Conservation (phyloP, 2,113 vertebrate species). For the Chaetops frenatus region DNA sequence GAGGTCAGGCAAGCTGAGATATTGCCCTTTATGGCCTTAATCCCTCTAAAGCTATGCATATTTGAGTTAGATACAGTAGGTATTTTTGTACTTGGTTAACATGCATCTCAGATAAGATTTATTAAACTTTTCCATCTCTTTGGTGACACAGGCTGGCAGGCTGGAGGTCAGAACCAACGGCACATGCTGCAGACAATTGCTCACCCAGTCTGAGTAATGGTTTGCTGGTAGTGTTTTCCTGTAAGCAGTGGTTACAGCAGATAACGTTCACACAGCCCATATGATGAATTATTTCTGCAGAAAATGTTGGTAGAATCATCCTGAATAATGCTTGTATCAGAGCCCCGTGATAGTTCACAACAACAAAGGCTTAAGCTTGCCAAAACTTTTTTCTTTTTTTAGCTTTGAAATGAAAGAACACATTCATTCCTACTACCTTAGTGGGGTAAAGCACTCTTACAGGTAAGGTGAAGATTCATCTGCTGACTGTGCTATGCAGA, state of each 20-base stretch:
- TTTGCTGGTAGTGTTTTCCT: not conserved
- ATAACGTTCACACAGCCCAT: not conserved
- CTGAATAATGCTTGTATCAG: not conserved
- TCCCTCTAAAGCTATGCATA: not conserved
- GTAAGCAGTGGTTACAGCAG: not conserved
- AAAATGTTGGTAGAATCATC: not conserved
- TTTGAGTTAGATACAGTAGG: not conserved
- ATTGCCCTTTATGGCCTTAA: not conserved
- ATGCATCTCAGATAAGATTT: not conserved
- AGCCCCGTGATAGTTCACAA: not conserved
- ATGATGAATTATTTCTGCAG: not conserved
- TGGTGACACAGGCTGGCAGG: not conserved
- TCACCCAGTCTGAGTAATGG: not conserved
- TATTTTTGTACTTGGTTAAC: not conserved
- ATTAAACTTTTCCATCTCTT: not conserved
- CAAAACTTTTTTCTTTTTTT: not conserved
- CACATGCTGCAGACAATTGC: not conserved
- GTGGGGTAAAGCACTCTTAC: not conserved
- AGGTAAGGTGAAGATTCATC: not conserved
- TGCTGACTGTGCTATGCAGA: not conserved
- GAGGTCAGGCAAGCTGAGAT: not conserved
- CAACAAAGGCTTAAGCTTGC: not conserved
- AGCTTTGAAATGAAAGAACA: not conserved
- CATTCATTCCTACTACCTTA: not conserved
- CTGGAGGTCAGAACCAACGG: not conserved